Conservation (phyloP, 2,888 invertebrate species). For the Caradrina kadenii region DNA sequence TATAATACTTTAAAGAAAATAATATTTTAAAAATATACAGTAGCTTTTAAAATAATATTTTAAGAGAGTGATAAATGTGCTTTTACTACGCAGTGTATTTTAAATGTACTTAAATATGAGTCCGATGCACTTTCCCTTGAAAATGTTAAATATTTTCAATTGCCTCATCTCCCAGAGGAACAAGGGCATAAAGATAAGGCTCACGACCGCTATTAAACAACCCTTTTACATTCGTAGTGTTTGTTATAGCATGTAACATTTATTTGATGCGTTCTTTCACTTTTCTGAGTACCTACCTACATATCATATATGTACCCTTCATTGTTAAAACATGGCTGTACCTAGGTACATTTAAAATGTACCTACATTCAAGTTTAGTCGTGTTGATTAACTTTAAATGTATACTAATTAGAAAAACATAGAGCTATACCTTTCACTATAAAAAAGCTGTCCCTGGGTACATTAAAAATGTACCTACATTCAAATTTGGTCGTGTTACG, state of each 20-base stretch:
- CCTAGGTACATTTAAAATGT: background rate
- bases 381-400: no score
- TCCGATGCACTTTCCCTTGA: conserved; percentile 33
- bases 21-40: no score
- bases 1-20: no score
- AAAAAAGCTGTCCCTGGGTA: no score
- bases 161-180: conserved; percentile 45
- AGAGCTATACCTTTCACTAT: no score
- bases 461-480: no score
- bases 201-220: conserved; percentile 49
- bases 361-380: no score
- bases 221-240: conserved; percentile 47
- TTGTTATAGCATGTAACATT: conserved; percentile 28
- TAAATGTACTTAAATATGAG: conserved; percentile 10
- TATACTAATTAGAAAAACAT: no score
- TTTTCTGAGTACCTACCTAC: conserved; percentile 20
- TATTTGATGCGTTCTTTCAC: conserved; percentile 52
- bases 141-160: conserved; percentile 50
- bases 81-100: conserved; percentile 1
- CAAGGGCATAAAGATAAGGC: conserved; percentile 45
- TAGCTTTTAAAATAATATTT: no score
- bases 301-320: background rate
- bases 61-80: background rate
- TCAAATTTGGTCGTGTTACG: no score
- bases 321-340: background rate